Evolutionary conservation across 2,888 invertebrate genomes (phyloP).

Genomic region (Timema cristinae): DNA sequence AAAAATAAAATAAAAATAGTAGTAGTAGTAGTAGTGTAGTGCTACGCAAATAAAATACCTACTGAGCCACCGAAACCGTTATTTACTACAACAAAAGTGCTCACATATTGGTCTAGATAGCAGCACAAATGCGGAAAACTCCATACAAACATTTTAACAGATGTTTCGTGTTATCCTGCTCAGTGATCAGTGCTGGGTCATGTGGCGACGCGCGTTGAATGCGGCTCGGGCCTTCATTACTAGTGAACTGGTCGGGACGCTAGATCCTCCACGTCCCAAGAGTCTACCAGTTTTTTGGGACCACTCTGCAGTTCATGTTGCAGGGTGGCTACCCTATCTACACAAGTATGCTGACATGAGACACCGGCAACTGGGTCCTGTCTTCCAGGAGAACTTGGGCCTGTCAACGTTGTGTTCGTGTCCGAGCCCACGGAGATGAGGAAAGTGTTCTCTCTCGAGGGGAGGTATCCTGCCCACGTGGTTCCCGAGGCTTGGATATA

Average conservation of each 20-base stretch:
- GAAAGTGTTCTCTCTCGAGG: constrained; percentile 74
- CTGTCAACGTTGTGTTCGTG: constrained; percentile 70
- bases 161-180: too few species aligned
- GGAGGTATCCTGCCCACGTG: constrained; percentile 75
- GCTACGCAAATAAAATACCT: too few species aligned
- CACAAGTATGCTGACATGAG: constrained; percentile 72
- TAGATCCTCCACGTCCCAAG: constrained; percentile 44
- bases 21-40: too few species aligned
- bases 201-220: constrained; percentile 22
- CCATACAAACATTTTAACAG: too few species aligned
- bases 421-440: constrained; percentile 73
- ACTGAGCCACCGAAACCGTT: too few species aligned
- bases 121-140: too few species aligned
- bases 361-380: constrained; percentile 70
- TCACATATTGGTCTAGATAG: too few species aligned
- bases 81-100: too few species aligned
- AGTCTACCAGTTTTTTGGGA: constrained; percentile 50
- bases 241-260: constrained; percentile 3
- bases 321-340: constrained; percentile 58
- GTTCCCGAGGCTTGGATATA: constrained; percentile 79
- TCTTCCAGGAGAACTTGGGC: constrained; percentile 77
- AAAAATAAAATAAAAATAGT: too few species aligned
- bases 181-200: neutral
- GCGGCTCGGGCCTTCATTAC: constrained; percentile 1
- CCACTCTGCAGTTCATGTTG: constrained; percentile 46